Conservation (phyloP, 2,113 vertebrate genomes). For the Melanotaenia duboulayi region DNA sequence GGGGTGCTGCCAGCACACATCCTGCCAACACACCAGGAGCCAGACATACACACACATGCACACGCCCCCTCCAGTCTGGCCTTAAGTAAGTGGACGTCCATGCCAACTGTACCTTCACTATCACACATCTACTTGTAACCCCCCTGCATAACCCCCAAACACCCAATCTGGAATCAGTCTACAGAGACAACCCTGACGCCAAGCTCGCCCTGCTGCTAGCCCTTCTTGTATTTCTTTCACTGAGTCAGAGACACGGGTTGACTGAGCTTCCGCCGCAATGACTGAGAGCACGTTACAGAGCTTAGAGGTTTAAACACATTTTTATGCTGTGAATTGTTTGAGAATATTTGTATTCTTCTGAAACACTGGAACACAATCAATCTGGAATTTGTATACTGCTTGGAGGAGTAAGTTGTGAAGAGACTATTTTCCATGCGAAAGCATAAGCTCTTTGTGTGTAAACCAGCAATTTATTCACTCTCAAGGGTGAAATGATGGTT, state of each 20-base stretch:
- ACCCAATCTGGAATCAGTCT: slow-evolving; percentile 65
- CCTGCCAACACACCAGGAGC: slow-evolving; percentile 64
- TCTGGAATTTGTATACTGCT: slow-evolving; percentile 29
- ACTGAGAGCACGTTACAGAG: slow-evolving; percentile 30
- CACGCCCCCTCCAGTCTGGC: slow-evolving; percentile 40
- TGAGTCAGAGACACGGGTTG: slow-evolving; percentile 7
- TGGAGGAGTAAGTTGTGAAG: slow-evolving; percentile 22
- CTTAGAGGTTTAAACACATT: slow-evolving; percentile 29
- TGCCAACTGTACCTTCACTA: slow-evolving; percentile 65
- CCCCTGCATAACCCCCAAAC: slow-evolving; percentile 43
- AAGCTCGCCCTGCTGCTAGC: slow-evolving; percentile 36
- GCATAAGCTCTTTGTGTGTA: slow-evolving; percentile 43
- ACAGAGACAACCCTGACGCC: slow-evolving; percentile 36
- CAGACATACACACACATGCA: slow-evolving; percentile 43
- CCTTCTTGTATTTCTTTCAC: slow-evolving; percentile 26
- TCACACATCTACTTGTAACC: slow-evolving; percentile 13
- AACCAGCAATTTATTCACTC: slow-evolving; percentile 38
- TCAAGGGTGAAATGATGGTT: slow-evolving; percentile 42
- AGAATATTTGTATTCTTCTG: slow-evolving; percentile 44
- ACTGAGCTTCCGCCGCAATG: slow-evolving; percentile 40
- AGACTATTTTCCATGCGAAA: slow-evolving; percentile 49
- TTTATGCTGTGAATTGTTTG: slow-evolving; percentile 29
- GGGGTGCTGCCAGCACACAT: slow-evolving; percentile 50
- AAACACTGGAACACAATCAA: slow-evolving; percentile 42
- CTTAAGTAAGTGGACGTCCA: slow-evolving; percentile 45